Conservation (phyloP, 1,140 invertebrate species). For the Heliconius melpomene region DNA sequence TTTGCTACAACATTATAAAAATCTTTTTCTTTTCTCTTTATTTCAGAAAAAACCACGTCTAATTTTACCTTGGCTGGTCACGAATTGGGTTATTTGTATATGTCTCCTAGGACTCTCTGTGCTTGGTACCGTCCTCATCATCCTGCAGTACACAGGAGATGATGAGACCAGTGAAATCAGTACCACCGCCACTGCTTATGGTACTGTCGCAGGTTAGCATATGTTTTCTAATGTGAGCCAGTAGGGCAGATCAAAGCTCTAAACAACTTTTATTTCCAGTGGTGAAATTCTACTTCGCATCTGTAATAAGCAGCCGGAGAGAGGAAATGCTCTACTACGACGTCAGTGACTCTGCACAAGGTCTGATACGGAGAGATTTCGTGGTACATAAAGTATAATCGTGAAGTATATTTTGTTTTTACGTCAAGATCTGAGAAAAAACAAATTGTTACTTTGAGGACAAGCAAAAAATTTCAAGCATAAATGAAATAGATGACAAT, state of each 20-base stretch:
- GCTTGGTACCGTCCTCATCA: constrained; percentile 48
- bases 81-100: constrained; percentile 48
- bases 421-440: neutral
- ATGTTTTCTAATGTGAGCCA: no score
- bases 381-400: neutral
- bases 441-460: no score
- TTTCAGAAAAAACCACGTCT: constrained; percentile 57
- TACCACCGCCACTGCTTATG: constrained; percentile 55
- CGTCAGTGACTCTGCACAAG: constrained; percentile 36
- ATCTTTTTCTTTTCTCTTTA: neutral
- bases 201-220: neutral
- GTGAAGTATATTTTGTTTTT: neutral
- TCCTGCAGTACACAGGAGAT: constrained; percentile 40
- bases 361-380: constrained; percentile 37
- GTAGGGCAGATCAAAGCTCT: no score
- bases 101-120: constrained; percentile 44
- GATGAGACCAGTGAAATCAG: constrained; percentile 46
- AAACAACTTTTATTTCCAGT: constrained; percentile 46
- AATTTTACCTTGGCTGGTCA: constrained; percentile 54
- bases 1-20: no score
- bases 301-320: constrained; percentile 55
- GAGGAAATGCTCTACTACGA: constrained; percentile 46
- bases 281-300: constrained; percentile 54
- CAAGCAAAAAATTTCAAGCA: no score
- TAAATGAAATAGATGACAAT: no score